Evolutionary conservation across 35 echinoderm and acorn worm species (phyloP).

Genomic region (Apostichopus californicus): DNA sequence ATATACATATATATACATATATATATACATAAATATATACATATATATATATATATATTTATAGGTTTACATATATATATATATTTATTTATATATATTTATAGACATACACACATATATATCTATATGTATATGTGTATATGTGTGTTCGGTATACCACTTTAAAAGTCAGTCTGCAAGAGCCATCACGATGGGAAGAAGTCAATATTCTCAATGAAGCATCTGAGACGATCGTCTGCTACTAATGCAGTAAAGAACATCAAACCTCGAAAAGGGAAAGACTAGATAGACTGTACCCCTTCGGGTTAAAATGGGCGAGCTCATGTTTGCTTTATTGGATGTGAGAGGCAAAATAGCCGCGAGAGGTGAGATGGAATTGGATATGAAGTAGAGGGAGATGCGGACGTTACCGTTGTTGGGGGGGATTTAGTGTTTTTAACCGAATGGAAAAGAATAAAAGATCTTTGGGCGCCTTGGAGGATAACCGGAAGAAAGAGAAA

Average conservation of each 20-base stretch:
- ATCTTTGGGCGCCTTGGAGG: not conserved
- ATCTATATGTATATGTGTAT: not conserved
- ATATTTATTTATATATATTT: not conserved
- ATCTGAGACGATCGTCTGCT: not conserved
- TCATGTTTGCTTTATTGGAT: not conserved
- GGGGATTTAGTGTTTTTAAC: not conserved
- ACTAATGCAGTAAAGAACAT: not conserved
- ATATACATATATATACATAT: no score
- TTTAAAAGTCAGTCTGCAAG: not conserved
- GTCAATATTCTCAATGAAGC: not conserved
- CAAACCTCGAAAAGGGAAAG: not conserved
- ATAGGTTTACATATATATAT: not conserved
- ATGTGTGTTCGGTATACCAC: not conserved
- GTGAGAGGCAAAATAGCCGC: not conserved
- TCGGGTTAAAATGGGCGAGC: not conserved
- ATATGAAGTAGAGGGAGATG: not conserved
- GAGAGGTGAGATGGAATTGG: not conserved
- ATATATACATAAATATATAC: constrained; percentile 5
- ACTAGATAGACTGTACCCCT: not conserved
- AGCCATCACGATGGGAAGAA: not conserved
- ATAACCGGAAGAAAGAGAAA: not conserved
- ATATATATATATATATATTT: constrained; percentile 43
- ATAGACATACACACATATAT: not conserved
- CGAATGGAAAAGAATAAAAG: not conserved
- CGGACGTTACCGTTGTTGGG: not conserved